Conservation (phyloP, 2,797 vertebrate genomes). For the Epinephelus awoara region DNA sequence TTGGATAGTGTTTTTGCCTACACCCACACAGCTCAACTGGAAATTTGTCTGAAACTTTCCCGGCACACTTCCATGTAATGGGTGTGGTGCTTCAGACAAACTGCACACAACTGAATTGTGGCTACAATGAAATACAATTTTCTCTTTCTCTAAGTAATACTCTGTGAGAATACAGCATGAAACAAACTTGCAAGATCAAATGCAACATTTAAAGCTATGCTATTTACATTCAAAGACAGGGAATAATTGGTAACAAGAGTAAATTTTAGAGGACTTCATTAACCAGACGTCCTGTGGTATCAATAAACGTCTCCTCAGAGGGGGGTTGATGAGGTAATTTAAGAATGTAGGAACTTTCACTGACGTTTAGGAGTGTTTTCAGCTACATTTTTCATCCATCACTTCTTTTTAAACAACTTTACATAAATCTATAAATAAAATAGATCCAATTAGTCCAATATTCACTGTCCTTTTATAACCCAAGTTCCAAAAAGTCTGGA, state of each 20-base stretch:
- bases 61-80: slow-evolving; percentile 59
- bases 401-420: too few species aligned
- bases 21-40: slow-evolving; percentile 55
- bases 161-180: neutral
- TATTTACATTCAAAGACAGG: neutral
- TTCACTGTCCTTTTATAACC: too few species aligned
- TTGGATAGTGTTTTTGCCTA: slow-evolving; percentile 49
- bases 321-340: neutral
- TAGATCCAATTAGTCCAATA: too few species aligned
- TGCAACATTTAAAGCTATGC: neutral
- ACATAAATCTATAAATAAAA: too few species aligned
- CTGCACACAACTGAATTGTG: slow-evolving; percentile 46
- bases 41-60: slow-evolving; percentile 69
- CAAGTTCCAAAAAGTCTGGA: too few species aligned
- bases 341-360: neutral
- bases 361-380: too few species aligned
- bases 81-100: slow-evolving; percentile 65
- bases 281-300: slow-evolving; percentile 1
- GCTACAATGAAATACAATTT: slow-evolving; percentile 41
- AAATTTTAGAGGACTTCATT: slow-evolving; percentile 7
- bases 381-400: too few species aligned
- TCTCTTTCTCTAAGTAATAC: slow-evolving; percentile 16
- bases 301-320: neutral
- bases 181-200: neutral
- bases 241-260: neutral